Base-by-base conservation (phyloP, 2,797 vertebrate genomes). In the Pyrocephalus nanus region DNA sequence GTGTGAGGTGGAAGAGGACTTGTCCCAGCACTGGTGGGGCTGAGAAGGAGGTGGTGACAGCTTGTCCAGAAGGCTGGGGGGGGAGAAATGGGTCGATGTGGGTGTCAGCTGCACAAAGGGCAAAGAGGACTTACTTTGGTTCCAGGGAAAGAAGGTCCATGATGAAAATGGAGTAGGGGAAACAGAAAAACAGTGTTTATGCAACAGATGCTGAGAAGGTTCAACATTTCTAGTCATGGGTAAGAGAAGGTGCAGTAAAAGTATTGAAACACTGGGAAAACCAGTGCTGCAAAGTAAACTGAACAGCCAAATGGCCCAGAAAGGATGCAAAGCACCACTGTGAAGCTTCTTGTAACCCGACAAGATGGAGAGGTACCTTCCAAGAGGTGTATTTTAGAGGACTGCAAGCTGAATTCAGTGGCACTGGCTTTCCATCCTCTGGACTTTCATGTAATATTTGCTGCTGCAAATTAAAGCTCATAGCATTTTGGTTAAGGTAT, bases 401-500 rank as follows among this genome's bases (percentile, higher is more conserved):
- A 40, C 43, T 74, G 74, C 38, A 65, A 65, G 51, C 51, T 61
- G 62, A 92, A 86, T 80, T 32, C 64, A 75, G 7, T 6, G 60
- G 78, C 8, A 11, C 58, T 65, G 57, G 47, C 23, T 86, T 93
- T 65, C 32, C 47, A 34, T 74, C 71, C 65, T 48, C 71, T 62
- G 45, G 42, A 57, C 6, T 69, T 88, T 66, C 70, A 60, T 53
- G 58, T 18, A 88, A 48, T 87, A 94, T 80, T 89, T 96, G 57
- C 60, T 80, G 36, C 84, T 87, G 57, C 42, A 96, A 96, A 96
- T 81, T 75, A 96, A 93, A 93, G 71, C 70, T 62, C 60, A 51
- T 4, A 53, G 58, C 34, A 85, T 54, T 94, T 92, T 70, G 69
- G 32, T 70, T 66, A 29, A 80, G 40, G 8, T 51, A 67, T 65